Conservation (phyloP, 2,797 vertebrate genomes). For the Hyperoplus immaculatus region DNA sequence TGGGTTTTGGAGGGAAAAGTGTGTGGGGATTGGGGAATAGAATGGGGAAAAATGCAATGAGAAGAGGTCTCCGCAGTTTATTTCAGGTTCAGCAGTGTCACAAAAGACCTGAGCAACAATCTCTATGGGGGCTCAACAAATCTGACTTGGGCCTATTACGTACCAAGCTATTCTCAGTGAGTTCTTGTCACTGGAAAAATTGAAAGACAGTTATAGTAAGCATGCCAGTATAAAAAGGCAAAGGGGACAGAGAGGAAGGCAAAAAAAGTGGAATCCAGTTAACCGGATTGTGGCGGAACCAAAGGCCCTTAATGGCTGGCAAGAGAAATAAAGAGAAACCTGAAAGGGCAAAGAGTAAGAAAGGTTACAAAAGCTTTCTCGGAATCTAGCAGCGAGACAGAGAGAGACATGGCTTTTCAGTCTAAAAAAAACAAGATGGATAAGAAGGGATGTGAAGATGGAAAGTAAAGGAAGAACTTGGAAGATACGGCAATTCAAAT, state of each 20-base stretch:
- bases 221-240: constrained; percentile 34
- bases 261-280: constrained; percentile 44
- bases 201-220: constrained; percentile 45
- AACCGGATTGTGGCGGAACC: constrained; percentile 27
- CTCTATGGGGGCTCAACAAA: constrained; percentile 56
- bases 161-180: constrained; percentile 53
- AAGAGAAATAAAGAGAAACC: constrained; percentile 46
- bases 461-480: constrained; percentile 28
- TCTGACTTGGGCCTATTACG: constrained; percentile 59
- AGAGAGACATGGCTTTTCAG: constrained; percentile 34
- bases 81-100: constrained; percentile 64
- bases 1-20: constrained; percentile 56
- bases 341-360: constrained; percentile 32
- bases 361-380: constrained; percentile 35
- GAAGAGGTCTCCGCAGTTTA: constrained; percentile 62
- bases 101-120: constrained; percentile 56
- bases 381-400: constrained; percentile 18
- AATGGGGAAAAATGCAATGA: constrained; percentile 38
- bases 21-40: constrained; percentile 42
- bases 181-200: constrained; percentile 50
- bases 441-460: constrained; percentile 19
- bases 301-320: constrained; percentile 40
- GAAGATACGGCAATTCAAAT: constrained; percentile 32
- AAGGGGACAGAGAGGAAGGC: constrained; percentile 34
- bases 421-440: constrained; percentile 22